Evolutionary conservation across 2,797 vertebrate genomes (phyloP).

Genomic region (Aphelocoma californica): DNA sequence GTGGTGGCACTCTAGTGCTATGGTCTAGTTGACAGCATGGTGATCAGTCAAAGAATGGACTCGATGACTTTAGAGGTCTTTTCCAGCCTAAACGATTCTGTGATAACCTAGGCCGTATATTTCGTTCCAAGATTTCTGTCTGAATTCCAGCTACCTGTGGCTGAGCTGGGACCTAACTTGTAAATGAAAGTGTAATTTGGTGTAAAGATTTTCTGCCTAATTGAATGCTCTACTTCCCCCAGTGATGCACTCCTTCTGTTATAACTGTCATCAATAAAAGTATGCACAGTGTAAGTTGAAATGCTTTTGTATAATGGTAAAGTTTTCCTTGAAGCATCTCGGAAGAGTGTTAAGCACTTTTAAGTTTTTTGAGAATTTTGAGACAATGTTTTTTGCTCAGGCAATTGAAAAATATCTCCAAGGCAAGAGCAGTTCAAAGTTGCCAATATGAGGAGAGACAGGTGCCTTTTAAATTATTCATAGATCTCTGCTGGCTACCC

Average conservation of each 20-base stretch:
- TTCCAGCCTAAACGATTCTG: rapidly evolving
- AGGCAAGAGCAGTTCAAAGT: slow-evolving; percentile 53
- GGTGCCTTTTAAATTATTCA: slow-evolving; percentile 59
- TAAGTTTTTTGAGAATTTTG: not conserved
- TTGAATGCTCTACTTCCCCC: not conserved
- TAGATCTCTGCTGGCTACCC: slow-evolving; percentile 33
- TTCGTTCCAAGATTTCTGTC: not conserved
- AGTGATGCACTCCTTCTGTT: not conserved
- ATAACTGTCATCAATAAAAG: not conserved
- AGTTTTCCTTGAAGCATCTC: not conserved
- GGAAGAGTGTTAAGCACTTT: not conserved
- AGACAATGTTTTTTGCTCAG: not conserved
- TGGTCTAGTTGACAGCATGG: not conserved
- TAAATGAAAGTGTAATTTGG: not conserved
- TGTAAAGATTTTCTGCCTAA: not conserved
- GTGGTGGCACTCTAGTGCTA: not conserved
- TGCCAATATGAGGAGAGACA: slow-evolving; percentile 33
- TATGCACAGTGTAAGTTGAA: not conserved
- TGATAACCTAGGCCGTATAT: not conserved
- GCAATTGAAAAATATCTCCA: slow-evolving; percentile 36
- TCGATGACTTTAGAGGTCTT: not conserved
- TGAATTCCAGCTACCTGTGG: not conserved
- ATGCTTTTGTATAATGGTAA: not conserved
- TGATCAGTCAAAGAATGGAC: not conserved
- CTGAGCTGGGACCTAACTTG: not conserved